Base-by-base conservation (phyloP, 2,888 invertebrate genomes). In the Hyposoter dolosus region DNA sequence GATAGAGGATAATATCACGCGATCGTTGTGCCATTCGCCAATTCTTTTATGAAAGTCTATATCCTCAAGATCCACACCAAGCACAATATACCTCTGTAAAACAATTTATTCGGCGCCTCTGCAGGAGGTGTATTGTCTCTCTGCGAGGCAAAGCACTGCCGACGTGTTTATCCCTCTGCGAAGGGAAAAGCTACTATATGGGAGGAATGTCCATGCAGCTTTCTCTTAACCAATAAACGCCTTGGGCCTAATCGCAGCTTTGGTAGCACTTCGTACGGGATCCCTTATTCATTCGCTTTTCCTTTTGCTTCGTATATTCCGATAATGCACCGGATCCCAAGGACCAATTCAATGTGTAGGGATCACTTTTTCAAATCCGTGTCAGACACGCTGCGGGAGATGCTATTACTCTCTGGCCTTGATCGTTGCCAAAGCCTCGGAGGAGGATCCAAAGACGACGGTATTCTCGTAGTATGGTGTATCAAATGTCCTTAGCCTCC, bases 51-150 rank as follows among this genome's bases (percentile, higher is more conserved):
- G 60, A 72, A 66, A 65, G 60, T 40, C 7, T 71, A 19, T 74
- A 47, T 23, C n/a, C 17, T 5, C 65, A 65, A 45, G 35, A 43
- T 56, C 47, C 66, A 77, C 35, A 65, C 74, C 47, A 88, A 82
- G 71, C 66, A 32, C 68, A 76, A 77, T 82, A 84, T 82, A 84
- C 19, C 85, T 28, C 28, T 87, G 88, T 89, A 89, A 91, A 92
- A 92, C 91, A 92, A 93, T 92, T 93, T 92, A 90, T 92, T 91
- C 87, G 88, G 89, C 89, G 89, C 83, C 91, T 83, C 92, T 87
- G 85, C 91, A 86, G 91, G 92, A 87, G 90, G 90, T 83, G 89
- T 88, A 92, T 92, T 93, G 93, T 93, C 90, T 93, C 90, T 90
- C 87, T 88, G 76, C 83, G 85, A 79, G 66, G 83, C 88, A 89